Evolutionary conservation across 2,113 vertebrate genomes (phyloP).

Genomic region (Serilophus lunatus): DNA sequence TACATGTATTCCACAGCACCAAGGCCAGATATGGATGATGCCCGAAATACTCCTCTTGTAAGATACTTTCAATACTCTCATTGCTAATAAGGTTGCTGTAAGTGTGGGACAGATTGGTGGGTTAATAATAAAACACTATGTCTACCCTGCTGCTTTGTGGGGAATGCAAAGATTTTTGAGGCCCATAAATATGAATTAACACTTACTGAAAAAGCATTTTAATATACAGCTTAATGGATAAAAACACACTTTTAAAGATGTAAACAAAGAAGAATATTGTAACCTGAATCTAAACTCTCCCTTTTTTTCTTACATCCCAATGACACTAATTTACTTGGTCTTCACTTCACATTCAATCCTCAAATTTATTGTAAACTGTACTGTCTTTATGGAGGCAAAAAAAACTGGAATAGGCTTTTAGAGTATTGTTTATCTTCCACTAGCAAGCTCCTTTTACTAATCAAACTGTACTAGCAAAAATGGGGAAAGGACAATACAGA

Average conservation of each 20-base stretch:
- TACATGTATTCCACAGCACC: conserved; percentile 97
- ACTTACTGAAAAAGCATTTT: neutral
- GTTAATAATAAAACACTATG: accelerated
- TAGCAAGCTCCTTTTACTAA: neutral
- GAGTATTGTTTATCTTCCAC: neutral
- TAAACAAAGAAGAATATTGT: neutral
- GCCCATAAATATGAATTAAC: neutral
- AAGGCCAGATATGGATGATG: conserved; percentile 81
- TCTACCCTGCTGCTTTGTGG: neutral
- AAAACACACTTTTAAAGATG: neutral
- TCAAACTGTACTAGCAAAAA: neutral
- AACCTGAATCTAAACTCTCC: neutral
- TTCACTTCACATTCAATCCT: neutral
- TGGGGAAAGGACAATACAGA: neutral
- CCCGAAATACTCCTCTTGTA: conserved; percentile 90
- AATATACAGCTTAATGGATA: neutral
- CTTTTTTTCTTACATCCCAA: neutral
- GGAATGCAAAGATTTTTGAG: neutral
- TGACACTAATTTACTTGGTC: neutral
- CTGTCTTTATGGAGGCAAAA: neutral
- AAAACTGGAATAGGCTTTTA: neutral
- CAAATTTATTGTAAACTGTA: neutral
- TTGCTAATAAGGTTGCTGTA: neutral
- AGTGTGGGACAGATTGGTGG: neutral
- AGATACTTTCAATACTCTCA: conserved; percentile 2